Evolutionary conservation across 2,113 vertebrate genomes (phyloP).

Genomic region (Calyptommatus sinebrachiatus): DNA sequence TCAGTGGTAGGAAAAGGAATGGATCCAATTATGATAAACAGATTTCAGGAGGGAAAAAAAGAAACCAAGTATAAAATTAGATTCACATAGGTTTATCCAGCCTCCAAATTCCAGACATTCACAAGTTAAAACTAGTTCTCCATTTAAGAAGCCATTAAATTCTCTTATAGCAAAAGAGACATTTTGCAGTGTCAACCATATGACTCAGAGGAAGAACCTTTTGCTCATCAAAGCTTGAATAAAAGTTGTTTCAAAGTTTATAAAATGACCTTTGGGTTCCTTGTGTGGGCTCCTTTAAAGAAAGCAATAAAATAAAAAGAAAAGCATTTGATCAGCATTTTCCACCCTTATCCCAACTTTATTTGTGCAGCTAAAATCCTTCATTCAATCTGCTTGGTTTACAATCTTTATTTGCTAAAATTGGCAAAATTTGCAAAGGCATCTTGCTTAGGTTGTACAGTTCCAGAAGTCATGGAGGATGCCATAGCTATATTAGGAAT

Average conservation of each 20-base stretch:
- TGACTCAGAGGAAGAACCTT: constrained; percentile 59
- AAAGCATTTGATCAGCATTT: constrained; percentile 67
- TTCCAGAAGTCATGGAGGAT: constrained; percentile 75
- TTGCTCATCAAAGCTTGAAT: constrained; percentile 61
- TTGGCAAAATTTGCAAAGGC: constrained; percentile 98
- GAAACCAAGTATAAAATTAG: constrained; percentile 79
- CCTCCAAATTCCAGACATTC: constrained; percentile 60
- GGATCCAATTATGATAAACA: constrained; percentile 73
- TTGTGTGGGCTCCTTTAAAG: constrained; percentile 66
- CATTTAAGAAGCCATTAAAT: constrained; percentile 57
- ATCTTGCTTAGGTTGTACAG: constrained; percentile 92
- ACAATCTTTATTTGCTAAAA: constrained; percentile 93
- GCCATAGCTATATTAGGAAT: constrained; percentile 70
- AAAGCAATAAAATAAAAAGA: constrained; percentile 64
- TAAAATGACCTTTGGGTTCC: constrained; percentile 74
- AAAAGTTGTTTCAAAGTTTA: constrained; percentile 66
- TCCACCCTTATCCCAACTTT: constrained; percentile 67
- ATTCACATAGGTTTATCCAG: constrained; percentile 70
- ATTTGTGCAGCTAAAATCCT: constrained; percentile 90
- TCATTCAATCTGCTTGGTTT: constrained; percentile 77
- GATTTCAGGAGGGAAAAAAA: constrained; percentile 62
- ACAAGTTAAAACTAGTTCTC: constrained; percentile 67
- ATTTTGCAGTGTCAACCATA: constrained; percentile 53
- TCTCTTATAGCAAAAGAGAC: constrained; percentile 57
- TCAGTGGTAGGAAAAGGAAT: constrained; percentile 76